Base-by-base conservation (phyloP, 2,888 invertebrate genomes). In the Sarcophaga rosellei region DNA sequence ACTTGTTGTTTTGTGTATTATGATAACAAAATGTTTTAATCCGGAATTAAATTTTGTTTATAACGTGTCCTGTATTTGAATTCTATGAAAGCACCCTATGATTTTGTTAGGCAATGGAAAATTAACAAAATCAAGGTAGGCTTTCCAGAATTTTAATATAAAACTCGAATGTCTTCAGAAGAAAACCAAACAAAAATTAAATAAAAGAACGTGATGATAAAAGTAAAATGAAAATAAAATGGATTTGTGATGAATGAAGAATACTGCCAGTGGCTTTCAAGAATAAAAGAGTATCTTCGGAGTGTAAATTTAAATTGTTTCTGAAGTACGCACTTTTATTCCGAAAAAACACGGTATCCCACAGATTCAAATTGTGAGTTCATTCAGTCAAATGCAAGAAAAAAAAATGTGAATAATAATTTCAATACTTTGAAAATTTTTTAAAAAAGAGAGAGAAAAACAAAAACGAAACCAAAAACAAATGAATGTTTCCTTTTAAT, bases 321-420 rank as follows among this genome's bases (percentile, higher is more conserved):
- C 59, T 81, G 81, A 81, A 81, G 81, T 81, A 76, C 81, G 21
- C 23, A 45, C 76, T 76, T 81, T 76, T 53, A 47, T 76, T 76
- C 81, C 63, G 15, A 21, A 45, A 80, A 66, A 57, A 35, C 35
- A 35, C 35, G 35, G 35, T 35, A 35, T 35, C 8, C 8, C 35
- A 10, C 35, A 35, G 35, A 10, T 1, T 35, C 35, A 35, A 35
- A 35, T 35, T 35, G 35, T 35, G 35, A 35, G 8, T 35, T 35
- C 35, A 10, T 35, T 35, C 35, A 35, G 10, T 35, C 35, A 35
- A 35, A 8, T 35, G 6, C 6, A 35, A 35, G 6, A 4, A 25
- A 35, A 35, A 35, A 35, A 8, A 35, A 35, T 35, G 6, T 35
- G 35, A 35, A 35, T 8, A 35, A 35, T 8, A 35, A 35, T 35